phyloP scores from a whole-genome alignment of 1,140 invertebrate genomes.

The Achatina immaculata region DNA sequence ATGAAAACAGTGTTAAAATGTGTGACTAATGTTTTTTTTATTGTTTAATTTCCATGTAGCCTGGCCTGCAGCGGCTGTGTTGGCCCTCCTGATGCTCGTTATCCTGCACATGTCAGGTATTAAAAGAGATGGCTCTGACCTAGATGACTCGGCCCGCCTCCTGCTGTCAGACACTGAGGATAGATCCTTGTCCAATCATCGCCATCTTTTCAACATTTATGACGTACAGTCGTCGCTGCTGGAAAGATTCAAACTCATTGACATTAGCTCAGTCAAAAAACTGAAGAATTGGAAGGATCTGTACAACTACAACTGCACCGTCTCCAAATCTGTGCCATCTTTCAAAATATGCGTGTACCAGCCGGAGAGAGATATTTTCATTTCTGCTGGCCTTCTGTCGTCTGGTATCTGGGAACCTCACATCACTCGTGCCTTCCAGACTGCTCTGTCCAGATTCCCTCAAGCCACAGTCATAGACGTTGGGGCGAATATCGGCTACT shows the following conservation, averaged over 20 bases:
- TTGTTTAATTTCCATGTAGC: neutral
- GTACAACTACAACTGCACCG: constrained; percentile 44
- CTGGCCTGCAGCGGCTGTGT: neutral
- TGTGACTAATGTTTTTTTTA: neutral
- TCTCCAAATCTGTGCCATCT: constrained; percentile 45
- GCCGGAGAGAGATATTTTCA: constrained; percentile 51
- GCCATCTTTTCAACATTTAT: constrained; percentile 31
- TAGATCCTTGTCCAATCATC: constrained; percentile 22
- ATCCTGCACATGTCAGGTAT: neutral
- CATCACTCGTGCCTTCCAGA: constrained; percentile 51
- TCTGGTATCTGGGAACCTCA: constrained; percentile 63
- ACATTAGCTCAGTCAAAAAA: neutral
- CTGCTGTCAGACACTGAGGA: constrained; percentile 5
- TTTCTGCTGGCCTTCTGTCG: constrained; percentile 54
- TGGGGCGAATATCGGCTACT: constrained; percentile 65
- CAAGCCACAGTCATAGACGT: constrained; percentile 58
- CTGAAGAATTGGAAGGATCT: neutral
- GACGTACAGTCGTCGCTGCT: constrained; percentile 32
- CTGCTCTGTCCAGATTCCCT: constrained; percentile 44
- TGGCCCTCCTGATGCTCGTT: neutral
- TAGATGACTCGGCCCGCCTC: neutral
- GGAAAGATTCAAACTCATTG: constrained; percentile 33
- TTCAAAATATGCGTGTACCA: constrained; percentile 58
- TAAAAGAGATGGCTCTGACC: neutral
- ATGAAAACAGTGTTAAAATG: no score